These are phyloP conservation scores for Piliocolobus tephrosceles DNA, from an alignment of 2,113 vertebrate genomes.

Conservation along the genomic window DNA sequence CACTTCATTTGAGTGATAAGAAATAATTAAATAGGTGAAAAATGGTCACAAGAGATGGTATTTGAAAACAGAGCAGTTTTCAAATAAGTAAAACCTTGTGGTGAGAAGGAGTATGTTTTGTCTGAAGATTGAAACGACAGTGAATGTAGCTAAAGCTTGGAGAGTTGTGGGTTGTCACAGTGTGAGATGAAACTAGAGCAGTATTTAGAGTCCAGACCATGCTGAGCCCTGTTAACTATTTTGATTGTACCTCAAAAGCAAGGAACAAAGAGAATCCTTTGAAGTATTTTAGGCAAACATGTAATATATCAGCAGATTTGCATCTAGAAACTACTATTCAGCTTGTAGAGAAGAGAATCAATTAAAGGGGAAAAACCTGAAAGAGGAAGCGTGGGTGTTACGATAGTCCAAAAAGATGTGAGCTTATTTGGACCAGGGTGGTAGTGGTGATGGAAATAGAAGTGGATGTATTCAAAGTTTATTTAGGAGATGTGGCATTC, in stretches of 20 bases:
- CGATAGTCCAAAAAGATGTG: background rate
- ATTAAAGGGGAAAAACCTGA: background rate
- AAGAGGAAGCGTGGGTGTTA: background rate
- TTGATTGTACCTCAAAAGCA: background rate
- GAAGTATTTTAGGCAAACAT: conserved; percentile 8
- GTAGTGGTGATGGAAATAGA: background rate
- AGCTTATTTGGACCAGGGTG: background rate
- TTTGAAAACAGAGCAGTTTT: background rate
- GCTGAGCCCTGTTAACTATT: background rate
- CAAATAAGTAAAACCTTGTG: background rate
- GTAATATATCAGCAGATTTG: background rate
- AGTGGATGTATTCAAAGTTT: background rate
- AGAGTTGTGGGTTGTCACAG: background rate
- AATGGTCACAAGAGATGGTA: background rate
- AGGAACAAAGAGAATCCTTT: background rate
- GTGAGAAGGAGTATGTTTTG: background rate
- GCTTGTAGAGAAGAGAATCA: background rate
- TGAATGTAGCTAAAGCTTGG: background rate
- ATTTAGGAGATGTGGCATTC: background rate
- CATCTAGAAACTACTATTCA: background rate
- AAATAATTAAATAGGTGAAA: background rate
- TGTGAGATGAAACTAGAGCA: background rate
- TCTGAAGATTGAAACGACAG: conserved; percentile 7
- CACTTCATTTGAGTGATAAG: background rate
- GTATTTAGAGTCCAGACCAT: background rate